phyloP scores from a whole-genome alignment of 1,140 invertebrate species.

The Mycetomoellerius zeteki region DNA sequence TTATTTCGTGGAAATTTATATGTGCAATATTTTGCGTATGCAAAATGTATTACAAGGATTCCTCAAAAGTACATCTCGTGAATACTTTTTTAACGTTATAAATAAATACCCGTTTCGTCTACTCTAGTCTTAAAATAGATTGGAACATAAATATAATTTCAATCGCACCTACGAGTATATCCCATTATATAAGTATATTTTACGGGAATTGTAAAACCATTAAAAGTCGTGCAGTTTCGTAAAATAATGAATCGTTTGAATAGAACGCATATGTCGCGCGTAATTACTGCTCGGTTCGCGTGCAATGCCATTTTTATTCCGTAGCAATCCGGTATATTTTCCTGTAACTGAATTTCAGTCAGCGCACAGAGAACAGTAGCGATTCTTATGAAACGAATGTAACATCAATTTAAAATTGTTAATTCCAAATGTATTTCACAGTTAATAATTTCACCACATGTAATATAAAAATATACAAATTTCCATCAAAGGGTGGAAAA shows the following conservation, averaged over 20 bases:
- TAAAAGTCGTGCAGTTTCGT: slow-evolving; percentile 24
- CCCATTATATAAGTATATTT: not conserved
- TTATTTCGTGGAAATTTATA: not conserved
- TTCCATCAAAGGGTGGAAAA: not conserved
- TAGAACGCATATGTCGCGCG: not conserved
- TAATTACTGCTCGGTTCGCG: not conserved
- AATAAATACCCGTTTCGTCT: not conserved
- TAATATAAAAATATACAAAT: not conserved
- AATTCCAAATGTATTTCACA: not conserved
- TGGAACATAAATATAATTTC: not conserved
- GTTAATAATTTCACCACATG: no score
- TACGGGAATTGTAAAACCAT: not conserved
- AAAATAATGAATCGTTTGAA: slow-evolving; percentile 32
- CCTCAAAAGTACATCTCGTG: not conserved
- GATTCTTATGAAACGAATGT: not conserved
- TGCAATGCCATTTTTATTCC: not conserved
- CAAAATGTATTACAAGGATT: slow-evolving; percentile 11
- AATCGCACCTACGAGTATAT: not conserved
- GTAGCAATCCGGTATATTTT: not conserved
- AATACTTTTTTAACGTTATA: not conserved
- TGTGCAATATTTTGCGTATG: not conserved
- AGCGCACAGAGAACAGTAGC: not conserved
- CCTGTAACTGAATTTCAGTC: slow-evolving; percentile 8
- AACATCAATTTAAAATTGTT: not conserved
- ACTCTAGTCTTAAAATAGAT: not conserved